Evolutionary conservation across 2,888 invertebrate species (phyloP), one percentile per base, ranked within the genome.

Genomic region (Lamellibrachia columna): DNA sequence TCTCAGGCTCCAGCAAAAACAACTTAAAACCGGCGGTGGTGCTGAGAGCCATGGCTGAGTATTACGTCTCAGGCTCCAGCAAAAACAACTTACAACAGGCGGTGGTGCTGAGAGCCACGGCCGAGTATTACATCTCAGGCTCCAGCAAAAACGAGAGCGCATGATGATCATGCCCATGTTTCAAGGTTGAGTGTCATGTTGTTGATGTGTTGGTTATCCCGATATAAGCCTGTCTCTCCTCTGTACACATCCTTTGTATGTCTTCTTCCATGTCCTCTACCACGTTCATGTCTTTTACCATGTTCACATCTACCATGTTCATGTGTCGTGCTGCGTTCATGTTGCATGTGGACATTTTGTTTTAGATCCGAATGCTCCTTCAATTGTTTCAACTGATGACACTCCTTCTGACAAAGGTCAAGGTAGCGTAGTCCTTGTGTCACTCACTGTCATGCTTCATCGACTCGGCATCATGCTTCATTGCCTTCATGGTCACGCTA

Each of bases 261-360:
- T 60, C 15, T 60, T 15, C 75, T 4, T 75, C 22, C 6, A 75
- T 75, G 22, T 75, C 22, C 22, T 22, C 22, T 22, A 22, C 6
- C n/a, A 75, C n/a, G 75, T 75, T 22, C 75, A 75, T 6, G 6
- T 22, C 15, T 75, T 75, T 6, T 75, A 75, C 75, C 22, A 75
- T 75, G 75, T 75, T 2, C 22, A 75, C 75, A 75, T 75, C 4
- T 15, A 75, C 22, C 15, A 75, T n/a, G 75, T 75, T 55, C 55
- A 7, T 9, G 22, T 75, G 75, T 6, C 22, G 75, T 75, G 75
- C 22, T 75, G 75, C 22, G 3, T 22, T 75, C 75, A 75, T 75
- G 75, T 75, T 75, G 75, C 75, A 15, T 75, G 75, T 75, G 75
- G n/a, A 75, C 22, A n/a, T 75, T 75, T 75, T 75, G 75, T 75